phyloP scores from a whole-genome alignment of 2,888 invertebrate genomes.

The Elegia similella region DNA sequence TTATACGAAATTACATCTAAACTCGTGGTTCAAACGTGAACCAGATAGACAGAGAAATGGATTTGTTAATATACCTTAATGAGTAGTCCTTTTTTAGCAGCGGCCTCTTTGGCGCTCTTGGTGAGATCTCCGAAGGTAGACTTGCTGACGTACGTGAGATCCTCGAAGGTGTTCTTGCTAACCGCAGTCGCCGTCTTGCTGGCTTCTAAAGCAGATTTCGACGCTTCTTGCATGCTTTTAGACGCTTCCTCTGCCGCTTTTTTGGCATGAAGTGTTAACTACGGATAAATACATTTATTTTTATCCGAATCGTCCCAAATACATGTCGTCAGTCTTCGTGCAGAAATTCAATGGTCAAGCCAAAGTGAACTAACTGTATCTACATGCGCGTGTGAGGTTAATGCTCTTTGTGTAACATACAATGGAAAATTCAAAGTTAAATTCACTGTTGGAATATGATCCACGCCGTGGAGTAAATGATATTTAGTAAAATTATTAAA shows the following conservation, averaged over 20 bases:
- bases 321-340: neutral
- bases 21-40: too few relatives aligned
- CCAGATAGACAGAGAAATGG: neutral
- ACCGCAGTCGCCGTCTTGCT: conserved; percentile 94
- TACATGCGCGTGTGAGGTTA: neutral
- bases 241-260: conserved; percentile 92
- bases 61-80: conserved; percentile 79
- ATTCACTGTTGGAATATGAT: too few relatives aligned
- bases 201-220: conserved; percentile 91
- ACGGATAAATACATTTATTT: conserved; percentile 22
- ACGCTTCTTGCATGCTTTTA: conserved; percentile 91
- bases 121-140: conserved; percentile 94
- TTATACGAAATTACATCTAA: too few relatives aligned
- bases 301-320: neutral
- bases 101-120: conserved; percentile 94
- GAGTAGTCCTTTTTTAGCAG: conserved; percentile 91
- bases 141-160: conserved; percentile 94
- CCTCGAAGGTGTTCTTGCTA: conserved; percentile 93
- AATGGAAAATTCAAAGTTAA: neutral
- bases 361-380: neutral
- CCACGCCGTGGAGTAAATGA: neutral
- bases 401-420: neutral
- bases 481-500: neutral
- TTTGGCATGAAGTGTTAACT: conserved; percentile 93
- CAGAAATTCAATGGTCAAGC: neutral